Evolutionary conservation across 2,797 vertebrate species (phyloP).

Genomic region (Capromys pilorides): DNA sequence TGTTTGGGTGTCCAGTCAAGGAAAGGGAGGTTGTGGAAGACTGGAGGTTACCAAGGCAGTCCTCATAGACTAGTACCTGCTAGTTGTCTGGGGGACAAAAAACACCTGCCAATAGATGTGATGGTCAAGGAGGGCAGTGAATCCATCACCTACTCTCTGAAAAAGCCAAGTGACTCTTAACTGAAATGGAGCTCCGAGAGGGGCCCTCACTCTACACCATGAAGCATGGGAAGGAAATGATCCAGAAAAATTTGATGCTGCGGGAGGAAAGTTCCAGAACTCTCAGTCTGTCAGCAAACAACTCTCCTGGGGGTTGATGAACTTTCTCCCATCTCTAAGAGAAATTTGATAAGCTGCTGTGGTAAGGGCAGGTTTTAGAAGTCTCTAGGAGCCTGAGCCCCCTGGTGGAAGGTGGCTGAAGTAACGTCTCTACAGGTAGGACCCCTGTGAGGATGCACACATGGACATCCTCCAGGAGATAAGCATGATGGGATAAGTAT

Average conservation of each 20-base stretch:
- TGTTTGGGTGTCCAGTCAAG: background rate
- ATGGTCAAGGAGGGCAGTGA: background rate
- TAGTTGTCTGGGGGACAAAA: background rate
- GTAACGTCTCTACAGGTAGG: rapidly evolving
- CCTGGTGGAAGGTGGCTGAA: background rate
- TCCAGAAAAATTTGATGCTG: background rate
- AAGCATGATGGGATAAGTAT: background rate
- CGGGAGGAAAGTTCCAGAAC: background rate
- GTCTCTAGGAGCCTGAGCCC: background rate
- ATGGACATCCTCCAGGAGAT: background rate
- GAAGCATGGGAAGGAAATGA: background rate
- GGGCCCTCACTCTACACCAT: background rate
- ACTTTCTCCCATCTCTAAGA: background rate
- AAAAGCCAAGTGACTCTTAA: background rate
- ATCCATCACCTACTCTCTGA: background rate
- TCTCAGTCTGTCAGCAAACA: background rate
- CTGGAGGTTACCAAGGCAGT: background rate
- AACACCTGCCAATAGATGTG: background rate
- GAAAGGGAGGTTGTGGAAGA: background rate
- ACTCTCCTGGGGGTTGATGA: background rate
- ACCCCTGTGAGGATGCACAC: rapidly evolving
- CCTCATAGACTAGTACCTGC: background rate
- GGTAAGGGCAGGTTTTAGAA: background rate
- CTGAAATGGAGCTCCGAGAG: background rate
- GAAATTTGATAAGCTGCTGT: background rate